Conservation (phyloP, 2,888 invertebrate species). For the Thera obeliscata region DNA sequence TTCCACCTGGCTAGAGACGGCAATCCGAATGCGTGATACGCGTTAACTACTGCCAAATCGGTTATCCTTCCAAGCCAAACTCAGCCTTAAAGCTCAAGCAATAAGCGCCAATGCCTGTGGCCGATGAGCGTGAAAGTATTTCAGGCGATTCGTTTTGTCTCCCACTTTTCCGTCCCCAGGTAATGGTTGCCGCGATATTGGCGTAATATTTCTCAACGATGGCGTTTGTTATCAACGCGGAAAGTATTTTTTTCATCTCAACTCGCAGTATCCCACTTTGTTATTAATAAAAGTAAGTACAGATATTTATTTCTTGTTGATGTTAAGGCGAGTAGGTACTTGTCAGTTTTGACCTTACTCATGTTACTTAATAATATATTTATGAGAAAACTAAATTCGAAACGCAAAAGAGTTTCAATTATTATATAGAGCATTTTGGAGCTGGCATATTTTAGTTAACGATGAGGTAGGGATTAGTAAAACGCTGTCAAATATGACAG, state of each 20-base stretch:
- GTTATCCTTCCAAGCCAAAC: conserved; percentile 41
- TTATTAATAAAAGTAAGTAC: conserved; percentile 19
- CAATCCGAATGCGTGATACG: conserved; percentile 74
- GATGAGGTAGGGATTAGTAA: too few species aligned
- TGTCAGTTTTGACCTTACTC: background rate
- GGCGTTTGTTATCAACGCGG: conserved; percentile 70
- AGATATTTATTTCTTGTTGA: conserved; percentile 12
- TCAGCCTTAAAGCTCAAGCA: conserved; percentile 45
- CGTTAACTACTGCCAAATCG: conserved; percentile 67
- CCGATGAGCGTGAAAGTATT: conserved; percentile 50
- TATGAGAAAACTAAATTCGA: too few species aligned
- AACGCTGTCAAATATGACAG: too few species aligned
- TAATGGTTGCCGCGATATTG: conserved; percentile 71
- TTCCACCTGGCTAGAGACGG: conserved; percentile 71
- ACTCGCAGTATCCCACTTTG: conserved; percentile 30
- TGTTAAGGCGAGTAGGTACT: background rate
- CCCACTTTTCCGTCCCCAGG: conserved; percentile 60
- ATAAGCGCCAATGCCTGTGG: conserved; percentile 28
- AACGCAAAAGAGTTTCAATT: too few species aligned
- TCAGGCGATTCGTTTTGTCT: conserved; percentile 67
- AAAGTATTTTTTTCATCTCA: conserved; percentile 59
- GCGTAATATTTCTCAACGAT: conserved; percentile 72
- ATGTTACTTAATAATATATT: too few species aligned
- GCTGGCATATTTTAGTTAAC: too few species aligned
- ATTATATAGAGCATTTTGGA: too few species aligned